These are phyloP conservation scores for Torymus texanus DNA, from an alignment of 2,888 invertebrate species.

Conservation along the genomic window DNA sequence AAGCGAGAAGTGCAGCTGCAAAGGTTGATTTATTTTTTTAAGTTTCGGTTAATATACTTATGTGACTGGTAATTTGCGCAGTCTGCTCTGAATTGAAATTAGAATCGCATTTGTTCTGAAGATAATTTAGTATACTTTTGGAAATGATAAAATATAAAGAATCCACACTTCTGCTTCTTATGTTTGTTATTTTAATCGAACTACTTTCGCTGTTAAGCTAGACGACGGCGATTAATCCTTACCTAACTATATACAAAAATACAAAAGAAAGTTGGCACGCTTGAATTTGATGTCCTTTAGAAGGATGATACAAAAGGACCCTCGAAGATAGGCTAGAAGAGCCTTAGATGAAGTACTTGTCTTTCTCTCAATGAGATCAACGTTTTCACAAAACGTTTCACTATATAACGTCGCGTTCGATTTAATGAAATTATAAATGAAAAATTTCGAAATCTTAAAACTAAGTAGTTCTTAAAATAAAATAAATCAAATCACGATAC, in stretches of 20 bases:
- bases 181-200: not conserved
- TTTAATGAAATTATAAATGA: conserved; percentile 54
- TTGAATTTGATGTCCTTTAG: conserved; percentile 59
- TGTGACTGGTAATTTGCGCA: too few relatives aligned
- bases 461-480: not conserved
- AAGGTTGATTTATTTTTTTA: not conserved
- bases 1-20: conserved; percentile 10
- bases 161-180: too few relatives aligned
- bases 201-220: conserved; percentile 37
- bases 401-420: conserved; percentile 19
- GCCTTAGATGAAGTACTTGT: conserved; percentile 35
- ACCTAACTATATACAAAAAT: conserved; percentile 71
- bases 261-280: conserved; percentile 71
- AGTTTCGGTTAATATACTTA: too few relatives aligned
- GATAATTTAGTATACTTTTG: too few relatives aligned
- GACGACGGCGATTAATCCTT: conserved; percentile 29
- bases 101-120: too few relatives aligned
- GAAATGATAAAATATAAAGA: too few relatives aligned
- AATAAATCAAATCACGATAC: conserved; percentile 23
- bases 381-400: conserved; percentile 42
- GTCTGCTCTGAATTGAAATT: too few relatives aligned
- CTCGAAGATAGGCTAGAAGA: not conserved
- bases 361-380: conserved; percentile 51
- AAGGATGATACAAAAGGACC: not conserved
- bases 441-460: conserved; percentile 44